Evolutionary conservation across 2,888 invertebrate species (phyloP), one percentile per base, ranked within the genome.

Genomic region (Monopis laevigella): DNA sequence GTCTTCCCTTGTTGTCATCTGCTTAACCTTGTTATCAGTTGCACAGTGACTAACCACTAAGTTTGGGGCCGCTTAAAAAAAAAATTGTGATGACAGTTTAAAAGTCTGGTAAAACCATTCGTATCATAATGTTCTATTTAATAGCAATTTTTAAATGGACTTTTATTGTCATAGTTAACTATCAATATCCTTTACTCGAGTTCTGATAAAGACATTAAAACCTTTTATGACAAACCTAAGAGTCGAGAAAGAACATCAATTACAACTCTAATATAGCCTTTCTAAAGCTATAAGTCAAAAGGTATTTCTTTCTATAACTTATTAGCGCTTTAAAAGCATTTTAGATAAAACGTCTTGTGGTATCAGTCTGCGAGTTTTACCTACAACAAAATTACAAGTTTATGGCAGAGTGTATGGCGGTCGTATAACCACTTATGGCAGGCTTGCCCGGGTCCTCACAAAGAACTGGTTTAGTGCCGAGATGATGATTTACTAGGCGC

Each of bases 351-450:
- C 54, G 53, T 59, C 55, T 54, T 63, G 60, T 62, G 53, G 47
- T 61, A 65, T 64, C 60, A 57, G 62, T 55, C 58, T 58, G 56
- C 59, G 62, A 63, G 65, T 65, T 68, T n/a, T 62, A 61, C 69
- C 66, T 63, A 69, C 71, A 63, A 69, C 65, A 72, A 71, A 67
- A 72, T 67, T 64, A 74, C 71, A 68, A 59, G 60, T 75, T 75
- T 73, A 75, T 61, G 66, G 66, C 54, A 58, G 56, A 62, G 64
- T 62, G 66, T 72, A 71, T 67, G 58, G 61, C 39, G 21, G 39
- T 53, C 51, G 55, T 62, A 58, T 59, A 63, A 54, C 50, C 54
- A 56, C 62, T 65, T 59, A 62, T 54, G 54, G 55, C 55, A 58
- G 54, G 11, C 57, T 55, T 27, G 36, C 41, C 40, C 30, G 39